phyloP scores from a whole-genome alignment of 2,797 vertebrate species.

The Molossus molossus region DNA sequence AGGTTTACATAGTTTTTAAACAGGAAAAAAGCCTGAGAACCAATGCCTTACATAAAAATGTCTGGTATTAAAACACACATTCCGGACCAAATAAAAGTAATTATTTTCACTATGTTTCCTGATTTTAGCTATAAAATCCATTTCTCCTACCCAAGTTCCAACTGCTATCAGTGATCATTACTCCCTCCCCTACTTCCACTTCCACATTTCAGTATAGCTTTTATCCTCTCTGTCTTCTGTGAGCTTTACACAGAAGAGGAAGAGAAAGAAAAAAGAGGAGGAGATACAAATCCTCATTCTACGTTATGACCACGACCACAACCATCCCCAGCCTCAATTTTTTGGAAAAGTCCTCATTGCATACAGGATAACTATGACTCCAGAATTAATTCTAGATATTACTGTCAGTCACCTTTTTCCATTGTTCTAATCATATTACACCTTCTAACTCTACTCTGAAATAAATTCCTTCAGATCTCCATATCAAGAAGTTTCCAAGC shows the following conservation, averaged over 20 bases:
- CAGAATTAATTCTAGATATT: conserved; percentile 46
- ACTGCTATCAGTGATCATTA: neutral
- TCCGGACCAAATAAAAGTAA: conserved; percentile 29
- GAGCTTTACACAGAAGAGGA: conserved; percentile 34
- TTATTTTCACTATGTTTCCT: conserved; percentile 61
- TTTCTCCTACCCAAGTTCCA: neutral
- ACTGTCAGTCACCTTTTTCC: conserved; percentile 7
- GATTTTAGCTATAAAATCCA: conserved; percentile 62
- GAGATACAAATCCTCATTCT: conserved; percentile 33
- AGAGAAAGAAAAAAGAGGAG: neutral
- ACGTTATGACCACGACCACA: neutral
- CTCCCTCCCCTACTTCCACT: neutral
- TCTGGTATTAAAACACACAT: conserved; percentile 43
- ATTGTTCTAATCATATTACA: conserved; percentile 18
- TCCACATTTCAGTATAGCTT: conserved; percentile 32
- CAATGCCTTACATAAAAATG: conserved; percentile 28
- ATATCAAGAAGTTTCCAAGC: conserved; percentile 60
- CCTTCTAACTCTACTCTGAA: conserved; percentile 10
- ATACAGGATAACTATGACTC: conserved; percentile 7
- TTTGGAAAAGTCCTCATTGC: conserved; percentile 51
- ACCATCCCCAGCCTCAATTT: neutral
- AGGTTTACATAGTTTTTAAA: conserved; percentile 28
- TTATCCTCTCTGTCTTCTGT: conserved; percentile 1
- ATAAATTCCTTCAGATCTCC: conserved; percentile 47
- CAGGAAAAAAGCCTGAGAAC: neutral